Conservation (phyloP, 2,888 invertebrate species). For the Drosophila fungiperda region DNA sequence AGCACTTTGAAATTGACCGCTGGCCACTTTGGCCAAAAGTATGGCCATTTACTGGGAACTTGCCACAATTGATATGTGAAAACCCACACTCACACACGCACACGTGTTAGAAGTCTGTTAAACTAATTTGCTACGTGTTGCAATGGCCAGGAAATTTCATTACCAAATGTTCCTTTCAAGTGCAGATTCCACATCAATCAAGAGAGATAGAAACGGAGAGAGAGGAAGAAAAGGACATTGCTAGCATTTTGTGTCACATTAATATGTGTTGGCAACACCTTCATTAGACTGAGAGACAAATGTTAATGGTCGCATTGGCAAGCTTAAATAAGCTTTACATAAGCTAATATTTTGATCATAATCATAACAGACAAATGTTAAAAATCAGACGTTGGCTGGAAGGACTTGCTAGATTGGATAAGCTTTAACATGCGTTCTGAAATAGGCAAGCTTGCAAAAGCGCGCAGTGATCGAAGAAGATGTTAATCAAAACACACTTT, state of each 20-base stretch:
- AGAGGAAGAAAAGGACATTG: not conserved
- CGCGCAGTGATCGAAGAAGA: not conserved
- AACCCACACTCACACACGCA: conserved; percentile 35
- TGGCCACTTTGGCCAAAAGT: conserved; percentile 45
- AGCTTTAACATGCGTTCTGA: not conserved
- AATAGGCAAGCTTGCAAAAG: not conserved
- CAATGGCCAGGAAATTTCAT: conserved; percentile 23
- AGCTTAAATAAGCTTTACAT: not conserved
- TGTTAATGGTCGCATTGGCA: not conserved
- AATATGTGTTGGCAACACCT: not conserved
- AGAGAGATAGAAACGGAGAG: not conserved
- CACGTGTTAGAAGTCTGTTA: conserved; percentile 40
- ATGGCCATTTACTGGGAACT: conserved; percentile 48
- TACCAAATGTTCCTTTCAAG: conserved; percentile 11
- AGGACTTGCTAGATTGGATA: not conserved
- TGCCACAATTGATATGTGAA: conserved; percentile 49
- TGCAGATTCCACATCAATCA: conserved; percentile 30
- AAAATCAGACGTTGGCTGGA: not conserved
- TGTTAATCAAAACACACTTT: not conserved
- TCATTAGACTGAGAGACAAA: not conserved
- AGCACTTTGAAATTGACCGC: conserved; percentile 63
- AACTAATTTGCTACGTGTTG: conserved; percentile 41
- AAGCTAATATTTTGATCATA: not conserved
- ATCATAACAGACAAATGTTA: not conserved
- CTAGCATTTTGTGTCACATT: not conserved